Conservation (phyloP, 1,140 invertebrate species). For the Drusus annulatus region DNA sequence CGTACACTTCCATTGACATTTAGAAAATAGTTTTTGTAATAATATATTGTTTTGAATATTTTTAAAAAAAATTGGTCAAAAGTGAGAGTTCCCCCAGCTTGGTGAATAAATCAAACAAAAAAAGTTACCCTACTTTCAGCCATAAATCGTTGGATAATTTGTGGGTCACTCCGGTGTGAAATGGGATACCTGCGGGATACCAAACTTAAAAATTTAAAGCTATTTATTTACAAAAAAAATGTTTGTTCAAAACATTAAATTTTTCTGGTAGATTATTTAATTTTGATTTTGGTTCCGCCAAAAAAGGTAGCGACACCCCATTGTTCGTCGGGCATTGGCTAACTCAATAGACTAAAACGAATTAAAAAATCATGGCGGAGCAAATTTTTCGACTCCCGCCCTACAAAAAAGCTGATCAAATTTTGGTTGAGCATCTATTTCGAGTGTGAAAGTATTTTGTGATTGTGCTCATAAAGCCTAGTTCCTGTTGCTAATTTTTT, state of each 20-base stretch:
- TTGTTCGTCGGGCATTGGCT: neutral
- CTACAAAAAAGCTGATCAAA: too few relatives aligned
- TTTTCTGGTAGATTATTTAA: slow-evolving; percentile 27
- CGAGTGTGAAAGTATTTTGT: neutral
- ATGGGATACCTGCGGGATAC: slow-evolving; percentile 53
- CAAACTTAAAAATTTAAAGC: neutral
- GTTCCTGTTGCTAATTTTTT: slow-evolving; percentile 40
- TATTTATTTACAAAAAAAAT: slow-evolving; percentile 10
- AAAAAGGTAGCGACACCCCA: slow-evolving; percentile 12
- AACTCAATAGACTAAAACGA: too few relatives aligned
- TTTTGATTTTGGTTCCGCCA: slow-evolving; percentile 17
- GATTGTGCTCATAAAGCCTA: neutral
- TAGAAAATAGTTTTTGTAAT: too few relatives aligned
- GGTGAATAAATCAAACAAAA: neutral
- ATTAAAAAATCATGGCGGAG: too few relatives aligned
- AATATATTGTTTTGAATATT: too few relatives aligned
- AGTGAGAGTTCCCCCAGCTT: slow-evolving; percentile 1
- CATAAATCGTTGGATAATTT: neutral
- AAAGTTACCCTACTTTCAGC: neutral
- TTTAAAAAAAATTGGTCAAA: neutral
- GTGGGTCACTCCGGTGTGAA: slow-evolving; percentile 41
- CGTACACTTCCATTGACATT: too few relatives aligned
- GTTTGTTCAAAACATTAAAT: slow-evolving; percentile 41
- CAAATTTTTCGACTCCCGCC: too few relatives aligned
- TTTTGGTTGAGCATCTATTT: too few relatives aligned